phyloP scores from a whole-genome alignment of 2,888 invertebrate genomes.

The Phengaris alcon region DNA sequence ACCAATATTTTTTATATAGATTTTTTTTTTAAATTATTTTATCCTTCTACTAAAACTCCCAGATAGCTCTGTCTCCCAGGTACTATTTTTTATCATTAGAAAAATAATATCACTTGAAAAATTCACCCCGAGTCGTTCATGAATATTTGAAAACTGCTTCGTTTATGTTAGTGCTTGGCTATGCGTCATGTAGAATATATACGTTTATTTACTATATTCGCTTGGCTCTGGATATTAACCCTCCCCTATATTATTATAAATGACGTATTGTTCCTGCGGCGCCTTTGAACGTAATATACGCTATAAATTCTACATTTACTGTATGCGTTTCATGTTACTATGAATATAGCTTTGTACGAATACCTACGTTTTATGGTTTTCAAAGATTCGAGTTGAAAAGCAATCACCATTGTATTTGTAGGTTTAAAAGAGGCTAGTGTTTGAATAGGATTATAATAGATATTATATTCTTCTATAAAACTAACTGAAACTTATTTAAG shows the following conservation, averaged over 20 bases:
- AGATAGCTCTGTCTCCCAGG: too few species aligned
- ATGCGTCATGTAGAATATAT: neutral
- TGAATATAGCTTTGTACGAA: neutral
- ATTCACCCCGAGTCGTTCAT: neutral
- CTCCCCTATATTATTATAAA: slow-evolving; percentile 18
- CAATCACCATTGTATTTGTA: too few species aligned
- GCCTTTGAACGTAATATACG: slow-evolving; percentile 15
- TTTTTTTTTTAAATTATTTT: too few species aligned
- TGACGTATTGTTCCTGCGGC: slow-evolving; percentile 24
- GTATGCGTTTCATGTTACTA: neutral
- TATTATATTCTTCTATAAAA: too few species aligned
- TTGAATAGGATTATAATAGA: too few species aligned
- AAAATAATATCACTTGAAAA: too few species aligned
- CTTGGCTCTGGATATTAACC: slow-evolving; percentile 18
- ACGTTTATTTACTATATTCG: slow-evolving; percentile 7
- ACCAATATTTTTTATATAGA: too few species aligned
- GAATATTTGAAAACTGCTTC: neutral
- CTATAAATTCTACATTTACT: slow-evolving; percentile 12
- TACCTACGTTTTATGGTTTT: neutral
- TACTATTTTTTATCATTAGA: too few species aligned
- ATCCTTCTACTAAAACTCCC: too few species aligned
- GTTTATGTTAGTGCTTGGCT: neutral
- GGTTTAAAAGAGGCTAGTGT: too few species aligned
- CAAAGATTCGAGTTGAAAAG: neutral
- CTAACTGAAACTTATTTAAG: too few species aligned